Percentiles rank a stretch among this genome's conserved stretches.
These are phyloP conservation scores for Nasua narica DNA, from an alignment of 2,797 vertebrate genomes.

Conservation along the genomic window DNA sequence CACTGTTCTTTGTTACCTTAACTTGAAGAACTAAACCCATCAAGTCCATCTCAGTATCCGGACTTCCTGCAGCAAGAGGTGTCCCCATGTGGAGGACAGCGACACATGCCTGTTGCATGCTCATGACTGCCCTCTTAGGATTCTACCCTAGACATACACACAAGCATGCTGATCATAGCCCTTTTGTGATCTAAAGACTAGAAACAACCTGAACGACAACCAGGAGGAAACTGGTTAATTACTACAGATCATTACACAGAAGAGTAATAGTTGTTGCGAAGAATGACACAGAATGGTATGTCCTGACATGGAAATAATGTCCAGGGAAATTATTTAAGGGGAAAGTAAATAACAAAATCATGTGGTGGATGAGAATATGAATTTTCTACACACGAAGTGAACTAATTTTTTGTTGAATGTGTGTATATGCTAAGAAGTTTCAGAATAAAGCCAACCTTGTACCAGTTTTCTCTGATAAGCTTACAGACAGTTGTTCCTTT, in stretches of 20 bases:
- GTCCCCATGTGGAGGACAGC: not conserved
- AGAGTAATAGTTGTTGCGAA: not conserved
- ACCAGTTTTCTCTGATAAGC: constrained; percentile 28
- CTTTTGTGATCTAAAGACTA: not conserved
- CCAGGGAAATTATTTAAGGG: constrained; percentile 17
- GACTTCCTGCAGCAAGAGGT: not conserved
- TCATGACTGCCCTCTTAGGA: not conserved
- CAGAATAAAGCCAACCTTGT: constrained; percentile 28
- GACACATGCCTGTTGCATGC: not conserved
- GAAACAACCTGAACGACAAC: not conserved
- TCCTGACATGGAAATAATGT: not conserved
- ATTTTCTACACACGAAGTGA: not conserved
- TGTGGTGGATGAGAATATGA: not conserved
- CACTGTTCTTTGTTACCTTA: not conserved
- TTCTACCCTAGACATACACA: not conserved
- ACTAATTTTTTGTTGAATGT: not conserved
- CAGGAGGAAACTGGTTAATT: not conserved
- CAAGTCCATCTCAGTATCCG: not conserved
- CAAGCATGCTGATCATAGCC: not conserved
- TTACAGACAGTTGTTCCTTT: not conserved
- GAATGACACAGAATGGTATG: not conserved
- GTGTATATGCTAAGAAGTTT: not conserved
- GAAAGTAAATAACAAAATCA: not conserved
- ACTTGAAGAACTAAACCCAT: constrained; percentile 11
- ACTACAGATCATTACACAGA: not conserved